Base-by-base conservation (phyloP, 2,888 invertebrate genomes). In the Eupithecia inturbata region DNA sequence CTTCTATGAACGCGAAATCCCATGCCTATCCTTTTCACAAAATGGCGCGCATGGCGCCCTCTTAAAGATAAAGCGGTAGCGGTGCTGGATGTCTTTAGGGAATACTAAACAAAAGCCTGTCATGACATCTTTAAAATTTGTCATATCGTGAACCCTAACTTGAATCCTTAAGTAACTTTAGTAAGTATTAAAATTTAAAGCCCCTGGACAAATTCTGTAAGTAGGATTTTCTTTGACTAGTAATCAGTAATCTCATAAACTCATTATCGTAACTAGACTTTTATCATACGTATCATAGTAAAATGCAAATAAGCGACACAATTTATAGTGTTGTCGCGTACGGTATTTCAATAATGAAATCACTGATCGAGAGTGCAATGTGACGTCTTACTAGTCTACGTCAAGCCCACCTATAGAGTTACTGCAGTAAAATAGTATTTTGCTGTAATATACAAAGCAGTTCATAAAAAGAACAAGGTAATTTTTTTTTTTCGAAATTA, bases 311-410 rank as follows among this genome's bases (percentile, higher is more conserved):
- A 62, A 69, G 33, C 49, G 49, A 28, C 39, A 70, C 69, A 71
- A 53, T 72, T 73, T 73, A 72, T 62, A 36, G 28, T 64, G 63
- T 63, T 73, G 63, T 71, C 57, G 71, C 67, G 33, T 57, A 70
- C 66, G 70, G 74, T 71, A 78, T 80, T 76, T 75, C 68, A 77
- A 78, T 77, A 73, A 72, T 77, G 70, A 75, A 74, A 76, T 78
- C 74, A 76, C 71, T 70, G 68, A 67, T 71, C 45, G 67, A 39
- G 28, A 70, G 68, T 72, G 68, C 74, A 75, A 33, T 73, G 66
- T 78, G 78, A 77, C 77, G 78, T 78, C 75, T 78, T 26, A 68
- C 41, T 41, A 63, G 69, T 63, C 70, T 66, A 57, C 36, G 22
- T 49, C 60, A 66, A 41, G 19, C 66, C 66, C 36, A 66, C 66